Conservation (phyloP, 2,888 invertebrate genomes). For the Calameuta pallipes region DNA sequence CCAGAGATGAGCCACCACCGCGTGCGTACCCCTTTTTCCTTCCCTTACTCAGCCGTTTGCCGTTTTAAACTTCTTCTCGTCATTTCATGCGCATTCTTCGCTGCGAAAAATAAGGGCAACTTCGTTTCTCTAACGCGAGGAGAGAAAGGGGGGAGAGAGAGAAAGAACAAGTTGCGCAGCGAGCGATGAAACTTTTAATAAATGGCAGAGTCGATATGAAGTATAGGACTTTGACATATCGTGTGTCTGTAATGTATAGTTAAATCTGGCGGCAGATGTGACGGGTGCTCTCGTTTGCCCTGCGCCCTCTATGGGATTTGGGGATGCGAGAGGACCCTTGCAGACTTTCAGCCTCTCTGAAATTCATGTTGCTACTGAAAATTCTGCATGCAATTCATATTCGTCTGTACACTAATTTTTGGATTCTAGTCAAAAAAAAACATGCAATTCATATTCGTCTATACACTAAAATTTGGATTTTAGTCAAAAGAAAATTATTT, state of each 20-base stretch:
- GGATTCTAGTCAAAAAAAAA: not conserved
- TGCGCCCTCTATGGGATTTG: constrained; percentile 30
- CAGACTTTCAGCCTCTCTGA: constrained; percentile 33
- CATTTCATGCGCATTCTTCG: constrained; percentile 38
- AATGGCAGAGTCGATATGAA: constrained; percentile 67
- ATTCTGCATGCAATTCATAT: not conserved
- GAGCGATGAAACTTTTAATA: constrained; percentile 67
- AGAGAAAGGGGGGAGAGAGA: constrained; percentile 23
- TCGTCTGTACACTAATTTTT: not conserved
- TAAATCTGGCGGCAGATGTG: constrained; percentile 66
- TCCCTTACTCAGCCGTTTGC: not conserved
- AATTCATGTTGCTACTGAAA: constrained; percentile 30
- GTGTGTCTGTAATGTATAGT: constrained; percentile 67
- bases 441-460: not conserved
- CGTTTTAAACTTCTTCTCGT: constrained; percentile 3
- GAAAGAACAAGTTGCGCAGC: constrained; percentile 44
- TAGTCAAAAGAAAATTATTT: not conserved
- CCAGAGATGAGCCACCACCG: not conserved
- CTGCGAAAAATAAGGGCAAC: constrained; percentile 36
- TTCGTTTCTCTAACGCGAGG: constrained; percentile 15
- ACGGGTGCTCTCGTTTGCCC: constrained; percentile 48
- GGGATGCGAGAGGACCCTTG: constrained; percentile 19
- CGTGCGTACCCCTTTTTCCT: not conserved
- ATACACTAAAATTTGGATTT: not conserved
- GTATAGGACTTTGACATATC: constrained; percentile 68